These are phyloP conservation scores for Parotocinclus haroldoi DNA, from an alignment of 2,797 vertebrate genomes.

Conservation along the genomic window DNA sequence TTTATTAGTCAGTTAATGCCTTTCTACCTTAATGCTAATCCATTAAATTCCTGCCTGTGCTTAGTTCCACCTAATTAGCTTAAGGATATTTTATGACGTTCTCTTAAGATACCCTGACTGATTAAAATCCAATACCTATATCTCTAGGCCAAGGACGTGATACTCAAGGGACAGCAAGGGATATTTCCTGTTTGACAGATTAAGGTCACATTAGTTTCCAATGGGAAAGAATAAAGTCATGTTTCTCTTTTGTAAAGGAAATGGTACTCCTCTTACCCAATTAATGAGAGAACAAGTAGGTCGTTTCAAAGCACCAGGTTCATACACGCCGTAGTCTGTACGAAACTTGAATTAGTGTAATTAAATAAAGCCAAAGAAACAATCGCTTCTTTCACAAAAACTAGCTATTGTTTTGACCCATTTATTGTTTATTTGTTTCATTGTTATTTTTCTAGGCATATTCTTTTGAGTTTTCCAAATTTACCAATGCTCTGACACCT, in stretches of 20 bases:
- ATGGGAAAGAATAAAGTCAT: constrained; percentile 47
- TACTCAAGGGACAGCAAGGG: constrained; percentile 32
- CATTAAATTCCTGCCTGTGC: constrained; percentile 25
- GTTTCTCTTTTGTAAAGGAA: constrained; percentile 44
- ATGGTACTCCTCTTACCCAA: constrained; percentile 50
- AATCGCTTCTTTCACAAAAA: no score
- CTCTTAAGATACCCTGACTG: constrained; percentile 27
- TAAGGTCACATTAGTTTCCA: constrained; percentile 53
- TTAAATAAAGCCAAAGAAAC: no score
- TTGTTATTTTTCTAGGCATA: no score
- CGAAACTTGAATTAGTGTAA: no score
- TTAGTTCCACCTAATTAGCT: constrained; percentile 38
- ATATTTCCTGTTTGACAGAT: constrained; percentile 52
- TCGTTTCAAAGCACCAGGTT: constrained; percentile 45
- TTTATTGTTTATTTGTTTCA: no score
- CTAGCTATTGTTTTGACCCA: no score
- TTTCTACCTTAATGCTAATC: constrained; percentile 28
- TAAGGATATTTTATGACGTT: constrained; percentile 38
- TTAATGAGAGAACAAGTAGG: constrained; percentile 54
- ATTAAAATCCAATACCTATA: constrained; percentile 45
- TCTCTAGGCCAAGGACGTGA: constrained; percentile 40
- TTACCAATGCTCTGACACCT: no score
- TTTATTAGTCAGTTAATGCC: constrained; percentile 15
- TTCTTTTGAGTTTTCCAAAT: no score
- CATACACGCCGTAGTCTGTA: neutral